Evolutionary conservation across 35 echinoderm and acorn worm genomes (phyloP).

Genomic region (Apostichopus japonicus): DNA sequence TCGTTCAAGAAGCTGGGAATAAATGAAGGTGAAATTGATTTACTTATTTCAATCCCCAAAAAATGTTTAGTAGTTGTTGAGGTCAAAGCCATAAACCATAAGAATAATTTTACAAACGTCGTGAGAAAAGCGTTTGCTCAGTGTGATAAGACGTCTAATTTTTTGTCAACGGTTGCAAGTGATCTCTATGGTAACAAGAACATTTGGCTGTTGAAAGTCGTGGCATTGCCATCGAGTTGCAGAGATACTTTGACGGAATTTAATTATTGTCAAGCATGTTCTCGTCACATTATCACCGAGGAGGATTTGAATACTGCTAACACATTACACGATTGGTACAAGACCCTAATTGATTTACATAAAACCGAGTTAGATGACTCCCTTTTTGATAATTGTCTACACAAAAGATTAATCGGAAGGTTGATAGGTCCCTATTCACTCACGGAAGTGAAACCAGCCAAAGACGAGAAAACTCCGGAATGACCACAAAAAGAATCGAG

Average conservation of each 20-base stretch:
- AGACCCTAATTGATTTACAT: not conserved
- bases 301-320: not conserved
- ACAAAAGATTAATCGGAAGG: not conserved
- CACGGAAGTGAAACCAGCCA: not conserved
- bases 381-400: not conserved
- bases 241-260: not conserved
- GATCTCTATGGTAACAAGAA: not conserved
- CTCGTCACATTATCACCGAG: not conserved
- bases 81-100: slow-evolving; percentile 30
- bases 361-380: not conserved
- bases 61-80: slow-evolving; percentile 48
- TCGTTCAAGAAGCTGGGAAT: not conserved
- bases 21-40: slow-evolving; percentile 41
- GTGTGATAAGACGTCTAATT: not conserved
- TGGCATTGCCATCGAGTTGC: not conserved
- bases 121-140: slow-evolving; percentile 25
- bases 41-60: slow-evolving; percentile 23
- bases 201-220: slow-evolving; percentile 29
- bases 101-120: not conserved
- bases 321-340: not conserved
- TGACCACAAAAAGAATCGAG: not conserved
- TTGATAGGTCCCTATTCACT: slow-evolving; percentile 38
- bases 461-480: not conserved
- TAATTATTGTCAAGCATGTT: not conserved
- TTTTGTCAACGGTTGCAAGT: slow-evolving; percentile 1